phyloP scores from a whole-genome alignment of 2,888 invertebrate genomes.

The Monoplex corrugatus region DNA sequence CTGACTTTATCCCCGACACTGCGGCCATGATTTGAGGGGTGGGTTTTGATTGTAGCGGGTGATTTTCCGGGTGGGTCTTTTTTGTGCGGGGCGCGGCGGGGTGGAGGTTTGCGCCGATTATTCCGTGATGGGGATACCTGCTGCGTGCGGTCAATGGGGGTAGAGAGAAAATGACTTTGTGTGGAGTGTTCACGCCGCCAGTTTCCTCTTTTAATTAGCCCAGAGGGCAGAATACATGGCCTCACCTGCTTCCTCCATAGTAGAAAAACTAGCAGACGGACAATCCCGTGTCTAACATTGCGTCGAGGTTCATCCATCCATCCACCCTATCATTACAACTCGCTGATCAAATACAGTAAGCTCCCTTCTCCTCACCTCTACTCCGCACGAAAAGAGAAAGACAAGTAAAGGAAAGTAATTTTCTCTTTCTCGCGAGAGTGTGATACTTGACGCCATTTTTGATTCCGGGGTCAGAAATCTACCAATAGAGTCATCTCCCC shows the following conservation, averaged over 20 bases:
- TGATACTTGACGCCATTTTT: constrained; percentile 41
- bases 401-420: not conserved
- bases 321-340: not conserved
- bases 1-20: not conserved
- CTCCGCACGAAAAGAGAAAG: not conserved
- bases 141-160: not conserved
- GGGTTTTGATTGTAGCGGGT: constrained; percentile 34
- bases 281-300: constrained; percentile 30
- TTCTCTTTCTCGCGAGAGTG: not conserved
- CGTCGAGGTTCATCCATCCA: not conserved
- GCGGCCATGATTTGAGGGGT: not conserved
- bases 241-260: constrained; percentile 9
- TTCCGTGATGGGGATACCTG: not conserved
- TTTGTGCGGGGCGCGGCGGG: not conserved
- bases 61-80: constrained; percentile 32
- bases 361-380: too few relatives aligned
- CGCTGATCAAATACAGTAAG: not conserved
- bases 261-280: not conserved
- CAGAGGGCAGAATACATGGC: not conserved
- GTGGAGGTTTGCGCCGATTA: not conserved
- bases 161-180: not conserved
- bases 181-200: not conserved
- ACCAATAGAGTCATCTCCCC: constrained; percentile 41
- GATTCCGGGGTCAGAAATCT: constrained; percentile 38
- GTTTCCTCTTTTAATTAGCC: constrained; percentile 29